Evolutionary conservation across 2,113 vertebrate genomes (phyloP).

Genomic region (Chauna torquata): DNA sequence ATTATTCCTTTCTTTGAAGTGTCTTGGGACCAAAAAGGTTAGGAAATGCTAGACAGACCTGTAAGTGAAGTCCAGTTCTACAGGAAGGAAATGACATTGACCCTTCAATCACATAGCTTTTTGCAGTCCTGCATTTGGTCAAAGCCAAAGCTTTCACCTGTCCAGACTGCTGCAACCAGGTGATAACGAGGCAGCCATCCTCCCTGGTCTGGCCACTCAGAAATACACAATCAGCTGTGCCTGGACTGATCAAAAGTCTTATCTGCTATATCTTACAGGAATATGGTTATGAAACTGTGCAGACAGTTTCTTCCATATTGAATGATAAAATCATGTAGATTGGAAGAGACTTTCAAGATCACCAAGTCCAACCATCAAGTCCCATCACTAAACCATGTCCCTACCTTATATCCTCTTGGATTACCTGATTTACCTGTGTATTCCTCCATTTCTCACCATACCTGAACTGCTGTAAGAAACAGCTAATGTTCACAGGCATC

Average conservation of each 20-base stretch:
- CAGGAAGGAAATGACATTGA: neutral
- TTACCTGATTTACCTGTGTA: neutral
- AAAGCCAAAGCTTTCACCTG: neutral
- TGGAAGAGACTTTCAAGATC: no score
- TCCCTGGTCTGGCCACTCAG: neutral
- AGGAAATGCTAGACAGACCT: neutral
- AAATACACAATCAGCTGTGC: neutral
- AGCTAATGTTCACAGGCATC: neutral
- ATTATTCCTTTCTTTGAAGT: neutral
- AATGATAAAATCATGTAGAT: no score
- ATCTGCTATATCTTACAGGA: neutral
- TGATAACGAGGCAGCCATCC: neutral
- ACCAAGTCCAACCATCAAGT: no score
- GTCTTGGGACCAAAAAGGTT: neutral
- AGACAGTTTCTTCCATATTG: neutral
- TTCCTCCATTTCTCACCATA: neutral
- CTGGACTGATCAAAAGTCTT: neutral
- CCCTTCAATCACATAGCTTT: neutral
- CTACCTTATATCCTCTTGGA: neutral
- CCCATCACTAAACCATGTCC: no score
- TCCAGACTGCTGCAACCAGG: fast-evolving
- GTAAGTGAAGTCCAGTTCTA: neutral
- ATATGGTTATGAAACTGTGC: fast-evolving
- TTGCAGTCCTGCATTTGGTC: neutral
- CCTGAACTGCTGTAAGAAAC: neutral